Evolutionary conservation across 1,140 invertebrate genomes (phyloP).

Genomic region (Cyclina sinensis): DNA sequence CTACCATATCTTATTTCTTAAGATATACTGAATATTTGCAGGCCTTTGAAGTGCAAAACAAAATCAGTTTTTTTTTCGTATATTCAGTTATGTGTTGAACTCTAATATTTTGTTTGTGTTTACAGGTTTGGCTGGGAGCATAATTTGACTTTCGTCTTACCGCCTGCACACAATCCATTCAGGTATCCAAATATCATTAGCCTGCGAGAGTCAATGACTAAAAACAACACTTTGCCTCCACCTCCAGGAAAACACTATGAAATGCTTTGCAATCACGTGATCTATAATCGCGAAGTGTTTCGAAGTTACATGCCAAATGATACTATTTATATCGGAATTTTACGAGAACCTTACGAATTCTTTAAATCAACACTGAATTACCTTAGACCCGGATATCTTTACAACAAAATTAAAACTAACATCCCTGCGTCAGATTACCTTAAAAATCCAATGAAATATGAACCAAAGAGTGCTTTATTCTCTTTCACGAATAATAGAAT

Average conservation of each 20-base stretch:
- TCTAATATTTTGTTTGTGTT: too few species aligned
- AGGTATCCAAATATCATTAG: constrained; percentile 67
- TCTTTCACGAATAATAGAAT: constrained; percentile 74
- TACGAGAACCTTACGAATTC: constrained; percentile 71
- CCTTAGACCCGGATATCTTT: constrained; percentile 53
- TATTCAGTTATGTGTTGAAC: too few species aligned
- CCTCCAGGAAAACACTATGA: constrained; percentile 68
- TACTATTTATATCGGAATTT: constrained; percentile 70
- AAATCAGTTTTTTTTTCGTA: too few species aligned
- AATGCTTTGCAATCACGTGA: constrained; percentile 71
- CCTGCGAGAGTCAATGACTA: not conserved
- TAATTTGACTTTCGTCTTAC: constrained; percentile 61
- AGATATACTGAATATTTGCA: too few species aligned
- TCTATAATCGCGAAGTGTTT: constrained; percentile 71
- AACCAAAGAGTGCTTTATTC: constrained; percentile 4
- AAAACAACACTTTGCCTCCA: constrained; percentile 64
- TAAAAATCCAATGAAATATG: constrained; percentile 58
- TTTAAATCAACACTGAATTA: constrained; percentile 71
- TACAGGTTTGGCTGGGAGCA: constrained; percentile 57
- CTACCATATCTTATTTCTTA: too few species aligned
- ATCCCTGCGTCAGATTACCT: constrained; percentile 40
- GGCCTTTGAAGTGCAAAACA: too few species aligned
- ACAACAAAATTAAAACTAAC: constrained; percentile 39
- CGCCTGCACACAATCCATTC: constrained; percentile 40
- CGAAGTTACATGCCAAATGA: constrained; percentile 65